Evolutionary conservation across 2,113 vertebrate genomes (phyloP), one percentile per base, ranked within the genome.

Genomic region (Thunnus maccoyii): DNA sequence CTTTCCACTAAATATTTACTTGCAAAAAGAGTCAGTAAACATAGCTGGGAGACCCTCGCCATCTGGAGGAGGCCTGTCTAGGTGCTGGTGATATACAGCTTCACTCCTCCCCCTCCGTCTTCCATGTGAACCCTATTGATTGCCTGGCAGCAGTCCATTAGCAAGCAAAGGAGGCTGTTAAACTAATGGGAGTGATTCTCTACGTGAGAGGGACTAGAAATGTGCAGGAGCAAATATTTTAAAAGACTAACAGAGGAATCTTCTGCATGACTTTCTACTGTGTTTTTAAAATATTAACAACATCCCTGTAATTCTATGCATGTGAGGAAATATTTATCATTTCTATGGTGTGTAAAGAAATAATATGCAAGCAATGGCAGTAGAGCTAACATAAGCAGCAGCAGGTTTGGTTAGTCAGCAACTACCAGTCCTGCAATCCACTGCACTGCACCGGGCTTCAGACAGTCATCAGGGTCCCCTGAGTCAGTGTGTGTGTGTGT

Each of bases 381-480:
- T 15, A 76, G 41, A 67, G 80, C 70, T 57, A 63, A 57, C 30
- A 54, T 61, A 75, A 84, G 87, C 84, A 84, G 69, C 11, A 61
- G 61, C 79, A 54, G 46, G 73, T 82, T 79, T 88, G 78, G 79
- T 87, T 83, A 80, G 86, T 92, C 92, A 92, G 90, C 88, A 91
- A 51, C 72, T 82, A 65, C 6, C 15, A 64, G 17, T 72, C 54
- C 82, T 79, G 70, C 82, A 86, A 82, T 90, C 8, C 32, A 66
- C 85, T 81, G 87, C 89, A 89, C 75, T 87, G 74, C 62, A 78
- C 50, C 30, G 51, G 20, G 66, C 50, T 72, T 72, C 56, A 71
- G 48, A 52, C 65, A 36, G 75, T 71, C 86, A 86, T 86, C 88
- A 82, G 84, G 58, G 84, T 83, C 79, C 86, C 78, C 25, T 66